Conservation (phyloP, 2,113 vertebrate species). For the Petrocephalus zakoni region DNA sequence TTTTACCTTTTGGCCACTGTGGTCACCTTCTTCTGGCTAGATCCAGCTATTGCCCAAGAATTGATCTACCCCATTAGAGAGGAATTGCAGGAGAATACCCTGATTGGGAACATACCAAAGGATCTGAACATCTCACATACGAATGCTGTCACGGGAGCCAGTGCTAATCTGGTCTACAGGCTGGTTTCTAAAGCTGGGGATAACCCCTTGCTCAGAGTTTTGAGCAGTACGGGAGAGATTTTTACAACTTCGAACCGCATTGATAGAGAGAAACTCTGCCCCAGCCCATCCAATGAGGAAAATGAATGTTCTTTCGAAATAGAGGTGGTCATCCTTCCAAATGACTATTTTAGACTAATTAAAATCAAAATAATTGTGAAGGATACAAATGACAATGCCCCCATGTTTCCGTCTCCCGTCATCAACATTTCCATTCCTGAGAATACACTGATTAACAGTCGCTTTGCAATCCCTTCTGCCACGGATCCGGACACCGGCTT, state of each 20-base stretch:
- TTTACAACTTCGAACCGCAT: conserved; percentile 96
- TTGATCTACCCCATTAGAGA: conserved; percentile 98
- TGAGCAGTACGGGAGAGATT: conserved; percentile 92
- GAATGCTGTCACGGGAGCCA: conserved; percentile 85
- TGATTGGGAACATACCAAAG: conserved; percentile 99
- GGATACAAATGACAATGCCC: conserved; percentile 98
- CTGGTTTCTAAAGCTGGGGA: conserved; percentile 97
- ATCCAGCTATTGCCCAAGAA: conserved; percentile 96
- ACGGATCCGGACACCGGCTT: conserved; percentile 96
- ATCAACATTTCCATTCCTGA: conserved; percentile 99
- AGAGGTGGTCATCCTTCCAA: conserved; percentile 97
- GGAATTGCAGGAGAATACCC: conserved; percentile 95
- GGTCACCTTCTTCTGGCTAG: conserved; percentile 90
- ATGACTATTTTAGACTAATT: conserved; percentile 97
- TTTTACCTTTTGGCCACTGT: conserved; percentile 96
- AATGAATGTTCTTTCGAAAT: conserved; percentile 97
- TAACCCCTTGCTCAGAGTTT: conserved; percentile 89
- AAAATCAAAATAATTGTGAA: conserved; percentile 98
- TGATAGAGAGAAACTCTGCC: conserved; percentile 94
- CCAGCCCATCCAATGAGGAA: conserved; percentile 84
- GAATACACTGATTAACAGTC: conserved; percentile 97
- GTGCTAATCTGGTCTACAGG: conserved; percentile 92
- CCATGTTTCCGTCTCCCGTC: conserved; percentile 97
- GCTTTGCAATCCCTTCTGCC: conserved; percentile 94
- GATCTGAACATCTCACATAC: conserved; percentile 98